Evolutionary conservation across 1,140 invertebrate genomes (phyloP), one percentile per base, ranked within the genome.

Genomic region (Drosophila serrata): DNA sequence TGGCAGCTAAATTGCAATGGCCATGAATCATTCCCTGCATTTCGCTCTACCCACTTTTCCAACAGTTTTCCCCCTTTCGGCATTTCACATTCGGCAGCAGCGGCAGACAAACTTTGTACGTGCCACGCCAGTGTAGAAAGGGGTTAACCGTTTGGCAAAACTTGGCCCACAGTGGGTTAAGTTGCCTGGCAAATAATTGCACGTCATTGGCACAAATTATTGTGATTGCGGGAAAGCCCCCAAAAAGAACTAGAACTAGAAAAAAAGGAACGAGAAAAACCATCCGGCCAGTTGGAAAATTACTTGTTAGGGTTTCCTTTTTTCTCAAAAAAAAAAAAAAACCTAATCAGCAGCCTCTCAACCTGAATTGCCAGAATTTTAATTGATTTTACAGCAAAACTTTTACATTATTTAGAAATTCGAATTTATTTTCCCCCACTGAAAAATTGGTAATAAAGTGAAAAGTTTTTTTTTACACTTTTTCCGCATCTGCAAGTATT

Each of bases 1-100:
- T 88, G 85, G 85, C 84, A 90, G 84, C 84, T 88, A 88, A 88
- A 88, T 88, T 88, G 84, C 85, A 90, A 51, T 68, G 67, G 60
- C 81, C 80, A 88, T 84, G 84, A 88, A 88, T 88, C 85, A 88
- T 88, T 87, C 82, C 42, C 39, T 46, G 48, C 40, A 27, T 13
- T 57, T 59, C 49, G 12, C 15, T 11, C 19, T 2, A 43, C 51
- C 57, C 74, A 60, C 55, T 67, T 31, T 63, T 31, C 45, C 45
- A 51, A 61, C 51, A 35, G 13, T 55, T 37, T 55, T 55, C 49
- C 46, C 31, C 12, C 45, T 13, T 51, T 68, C 57, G 75, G 60
- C 77, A 64, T 77, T 67, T 61, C 59, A 64, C 80, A 81, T 82
- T 75, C 62, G 57, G 39, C 62, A 53, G 39, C 49, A 53, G 65